These are phyloP conservation scores for Polyommatus iphigenia DNA, from an alignment of 2,888 invertebrate species.

Conservation along the genomic window DNA sequence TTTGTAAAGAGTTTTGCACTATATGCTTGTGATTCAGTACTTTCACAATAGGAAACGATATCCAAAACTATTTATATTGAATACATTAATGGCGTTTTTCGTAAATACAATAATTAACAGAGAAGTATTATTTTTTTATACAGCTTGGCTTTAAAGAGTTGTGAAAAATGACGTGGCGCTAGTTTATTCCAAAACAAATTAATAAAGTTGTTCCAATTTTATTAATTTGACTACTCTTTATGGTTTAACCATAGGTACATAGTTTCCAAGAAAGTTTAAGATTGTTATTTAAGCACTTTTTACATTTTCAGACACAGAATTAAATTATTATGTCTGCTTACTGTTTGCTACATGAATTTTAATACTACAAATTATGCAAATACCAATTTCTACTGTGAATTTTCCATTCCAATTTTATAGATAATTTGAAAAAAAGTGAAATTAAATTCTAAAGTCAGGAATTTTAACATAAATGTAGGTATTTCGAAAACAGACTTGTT, in stretches of 20 bases:
- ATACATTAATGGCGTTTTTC: neutral
- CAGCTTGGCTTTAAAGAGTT: neutral
- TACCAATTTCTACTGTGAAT: neutral
- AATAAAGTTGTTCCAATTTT: neutral
- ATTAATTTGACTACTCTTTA: neutral
- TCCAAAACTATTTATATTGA: neutral
- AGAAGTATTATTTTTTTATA: neutral
- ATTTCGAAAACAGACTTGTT: no score
- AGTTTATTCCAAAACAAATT: no score
- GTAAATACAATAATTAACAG: neutral
- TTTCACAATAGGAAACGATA: neutral
- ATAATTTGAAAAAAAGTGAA: neutral
- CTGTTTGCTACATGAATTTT: neutral
- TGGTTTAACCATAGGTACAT: neutral
- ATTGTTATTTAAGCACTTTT: neutral
- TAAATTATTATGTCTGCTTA: neutral
- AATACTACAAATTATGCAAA: neutral
- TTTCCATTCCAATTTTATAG: neutral
- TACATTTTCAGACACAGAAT: neutral
- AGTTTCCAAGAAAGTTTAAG: neutral
- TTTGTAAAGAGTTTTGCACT: slow-evolving; percentile 16
- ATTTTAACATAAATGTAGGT: neutral
- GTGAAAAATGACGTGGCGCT: no score
- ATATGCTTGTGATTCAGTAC: slow-evolving; percentile 4
- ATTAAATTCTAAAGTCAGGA: neutral